Base-by-base conservation (phyloP, 2,113 vertebrate genomes). In the Hepsetus odoe region DNA sequence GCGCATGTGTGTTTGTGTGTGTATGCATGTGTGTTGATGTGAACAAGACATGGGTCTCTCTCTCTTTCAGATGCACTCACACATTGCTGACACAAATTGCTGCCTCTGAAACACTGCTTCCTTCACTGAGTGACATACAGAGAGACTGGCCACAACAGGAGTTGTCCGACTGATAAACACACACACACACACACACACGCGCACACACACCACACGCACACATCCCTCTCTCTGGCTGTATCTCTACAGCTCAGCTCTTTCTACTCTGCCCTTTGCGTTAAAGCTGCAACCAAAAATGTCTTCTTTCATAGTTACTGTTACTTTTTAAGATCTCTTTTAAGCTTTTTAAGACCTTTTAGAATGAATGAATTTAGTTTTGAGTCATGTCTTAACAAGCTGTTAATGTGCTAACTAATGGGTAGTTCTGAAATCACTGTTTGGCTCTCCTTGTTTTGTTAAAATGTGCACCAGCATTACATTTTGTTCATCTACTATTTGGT, bases 1-100 rank as follows among this genome's bases (percentile, higher is more conserved):
- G 18, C 82, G 20, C 42, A 59, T 77, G 86, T 61, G 26, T 40
- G 56, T 26, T 71, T 76, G 46, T 46, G 20, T 66, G 51, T 51
- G 49, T n/a, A n/a, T 55, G 20, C 22, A n/a, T 56, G 22, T 56
- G 53, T 56, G 53, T 22, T 9, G 2, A 3, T 24, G 22, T 24
- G n/a, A 1, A 9, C 13, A 18, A 5, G 18, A 46, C 2, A 5
- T 46, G 44, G 5, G 1, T 2, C 14, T 16, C 44, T 46, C 20
- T 1, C 49, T 11, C 44, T 3, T 46, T 2, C 44, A 46, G 7
- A 53, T 53, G 8, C 20, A 53, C 49, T 18, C 46, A 49, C 46
- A 49, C 18, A 46, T 2, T 12, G 11, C 8, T 46, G 13, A 46
- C 9, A 5, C 44, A 46, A 2, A 46, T 2, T 49, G 46, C 14